These are phyloP conservation scores for Zaprionus capensis DNA, from an alignment of 1,140 invertebrate genomes.

Conservation along the genomic window DNA sequence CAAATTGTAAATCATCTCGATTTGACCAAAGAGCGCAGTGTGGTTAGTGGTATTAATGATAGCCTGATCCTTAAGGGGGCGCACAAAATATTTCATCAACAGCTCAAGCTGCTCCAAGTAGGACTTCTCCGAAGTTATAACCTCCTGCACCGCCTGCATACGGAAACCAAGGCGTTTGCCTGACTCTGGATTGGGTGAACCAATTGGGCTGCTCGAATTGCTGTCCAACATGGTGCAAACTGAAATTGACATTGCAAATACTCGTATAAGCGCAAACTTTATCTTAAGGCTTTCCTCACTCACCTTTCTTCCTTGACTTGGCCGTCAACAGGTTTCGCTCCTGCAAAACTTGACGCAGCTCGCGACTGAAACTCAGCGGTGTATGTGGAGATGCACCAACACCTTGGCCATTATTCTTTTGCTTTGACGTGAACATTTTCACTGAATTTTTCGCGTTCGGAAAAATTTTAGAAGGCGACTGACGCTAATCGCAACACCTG, in stretches of 20 bases:
- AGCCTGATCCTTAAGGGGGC: conserved; percentile 87
- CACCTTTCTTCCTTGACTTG: conserved; percentile 87
- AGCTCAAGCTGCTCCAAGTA: conserved; percentile 89
- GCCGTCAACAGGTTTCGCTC: conserved; percentile 88
- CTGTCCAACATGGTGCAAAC: conserved; percentile 69
- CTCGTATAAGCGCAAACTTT: background rate
- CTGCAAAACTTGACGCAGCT: conserved; percentile 86
- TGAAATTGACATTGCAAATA: conserved; percentile 16
- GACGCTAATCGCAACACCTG: conserved; percentile 69
- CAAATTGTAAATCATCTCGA: conserved; percentile 89
- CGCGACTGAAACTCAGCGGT: conserved; percentile 86
- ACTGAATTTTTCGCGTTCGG: conserved; percentile 13
- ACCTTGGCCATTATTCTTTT: conserved; percentile 41
- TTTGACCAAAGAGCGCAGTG: conserved; percentile 88
- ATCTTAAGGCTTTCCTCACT: background rate
- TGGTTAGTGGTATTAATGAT: conserved; percentile 86
- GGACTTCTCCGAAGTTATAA: conserved; percentile 89
- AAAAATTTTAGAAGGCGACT: conserved; percentile 53
- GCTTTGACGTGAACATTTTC: conserved; percentile 66
- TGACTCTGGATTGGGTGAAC: conserved; percentile 79
- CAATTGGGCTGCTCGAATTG: conserved; percentile 69
- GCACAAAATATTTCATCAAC: conserved; percentile 89
- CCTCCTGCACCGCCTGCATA: conserved; percentile 87
- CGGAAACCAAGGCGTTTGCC: conserved; percentile 85
- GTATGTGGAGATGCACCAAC: conserved; percentile 67